Conservation (phyloP, 2,797 vertebrate genomes). For the Synanceia verrucosa region DNA sequence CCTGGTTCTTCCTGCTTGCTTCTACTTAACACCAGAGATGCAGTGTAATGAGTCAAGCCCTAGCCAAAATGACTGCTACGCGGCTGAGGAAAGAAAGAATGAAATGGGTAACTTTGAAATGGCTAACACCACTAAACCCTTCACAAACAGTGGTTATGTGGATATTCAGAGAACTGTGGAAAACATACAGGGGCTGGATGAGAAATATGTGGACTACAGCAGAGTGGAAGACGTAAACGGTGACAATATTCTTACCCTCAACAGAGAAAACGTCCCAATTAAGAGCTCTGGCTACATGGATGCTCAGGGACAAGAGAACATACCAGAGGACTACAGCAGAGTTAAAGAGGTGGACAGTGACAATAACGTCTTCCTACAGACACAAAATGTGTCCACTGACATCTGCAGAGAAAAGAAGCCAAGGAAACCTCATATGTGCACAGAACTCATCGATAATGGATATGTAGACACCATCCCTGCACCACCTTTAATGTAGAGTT, state of each 20-base stretch:
- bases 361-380: constrained; percentile 83
- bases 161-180: constrained; percentile 81
- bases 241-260: constrained; percentile 79
- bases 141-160: constrained; percentile 80
- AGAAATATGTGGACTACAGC: constrained; percentile 83
- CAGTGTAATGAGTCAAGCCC: constrained; percentile 49
- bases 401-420: constrained; percentile 25
- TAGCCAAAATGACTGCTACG: background rate
- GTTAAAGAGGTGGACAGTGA: constrained; percentile 83
- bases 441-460: constrained; percentile 19
- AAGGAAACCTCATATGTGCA: constrained; percentile 2
- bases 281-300: constrained; percentile 77
- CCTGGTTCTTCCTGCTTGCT: constrained; percentile 75
- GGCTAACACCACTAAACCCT: constrained; percentile 20
- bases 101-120: background rate
- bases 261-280: constrained; percentile 41
- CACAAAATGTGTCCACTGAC: constrained; percentile 9
- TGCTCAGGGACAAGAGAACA: constrained; percentile 69
- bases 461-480: constrained; percentile 58
- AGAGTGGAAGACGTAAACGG: constrained; percentile 80
- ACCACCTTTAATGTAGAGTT: constrained; percentile 11
- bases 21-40: constrained; percentile 71
- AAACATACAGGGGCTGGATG: constrained; percentile 62
- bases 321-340: constrained; percentile 84
- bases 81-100: background rate